Evolutionary conservation across 2,888 invertebrate genomes (phyloP).

Genomic region (Carabus problematicus): DNA sequence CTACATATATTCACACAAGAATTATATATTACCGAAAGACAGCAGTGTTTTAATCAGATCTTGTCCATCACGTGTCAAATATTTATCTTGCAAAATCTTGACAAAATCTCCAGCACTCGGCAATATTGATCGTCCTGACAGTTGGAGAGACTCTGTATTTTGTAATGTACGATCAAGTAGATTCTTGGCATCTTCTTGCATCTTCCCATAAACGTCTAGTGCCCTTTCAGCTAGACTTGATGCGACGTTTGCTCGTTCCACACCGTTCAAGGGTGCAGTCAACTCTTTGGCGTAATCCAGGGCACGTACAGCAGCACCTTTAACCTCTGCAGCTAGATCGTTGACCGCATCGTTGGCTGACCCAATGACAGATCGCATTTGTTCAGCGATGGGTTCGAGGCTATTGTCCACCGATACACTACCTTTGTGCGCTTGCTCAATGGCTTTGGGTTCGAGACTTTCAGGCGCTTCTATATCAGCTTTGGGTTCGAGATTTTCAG

Average conservation of each 20-base stretch:
- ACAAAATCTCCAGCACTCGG: neutral
- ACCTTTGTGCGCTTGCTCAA: too few species aligned
- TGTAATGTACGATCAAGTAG: too few species aligned
- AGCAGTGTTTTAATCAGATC: slow-evolving; percentile 22
- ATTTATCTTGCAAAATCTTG: slow-evolving; percentile 6
- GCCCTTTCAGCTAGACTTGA: neutral
- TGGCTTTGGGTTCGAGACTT: too few species aligned
- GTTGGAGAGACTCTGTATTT: neutral
- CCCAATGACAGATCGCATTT: neutral
- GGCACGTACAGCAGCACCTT: neutral
- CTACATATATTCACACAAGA: too few species aligned
- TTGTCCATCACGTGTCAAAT: slow-evolving; percentile 33
- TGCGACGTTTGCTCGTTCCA: neutral
- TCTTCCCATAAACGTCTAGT: neutral
- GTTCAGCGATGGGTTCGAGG: neutral
- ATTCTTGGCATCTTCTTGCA: neutral
- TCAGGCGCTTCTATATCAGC: too few species aligned
- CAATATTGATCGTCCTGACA: neutral
- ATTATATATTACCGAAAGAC: neutral
- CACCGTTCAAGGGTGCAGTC: neutral
- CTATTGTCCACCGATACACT: too few species aligned
- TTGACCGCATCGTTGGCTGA: neutral
- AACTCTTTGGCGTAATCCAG: neutral
- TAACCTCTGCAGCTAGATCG: neutral
- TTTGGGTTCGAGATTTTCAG: too few species aligned